These are phyloP conservation scores for Amphipoea lucens DNA, from an alignment of 2,888 invertebrate genomes.

Conservation along the genomic window DNA sequence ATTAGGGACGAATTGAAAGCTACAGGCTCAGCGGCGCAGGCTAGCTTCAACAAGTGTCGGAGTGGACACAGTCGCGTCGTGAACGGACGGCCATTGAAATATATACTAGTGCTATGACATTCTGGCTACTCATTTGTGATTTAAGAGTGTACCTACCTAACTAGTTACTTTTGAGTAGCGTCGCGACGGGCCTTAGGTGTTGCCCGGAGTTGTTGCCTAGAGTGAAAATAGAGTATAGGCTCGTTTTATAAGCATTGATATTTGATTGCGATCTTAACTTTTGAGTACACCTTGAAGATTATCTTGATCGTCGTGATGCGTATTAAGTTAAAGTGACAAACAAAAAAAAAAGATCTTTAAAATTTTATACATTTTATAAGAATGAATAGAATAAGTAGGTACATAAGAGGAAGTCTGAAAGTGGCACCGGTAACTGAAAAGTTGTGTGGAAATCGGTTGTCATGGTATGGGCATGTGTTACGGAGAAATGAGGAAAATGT, in stretches of 20 bases:
- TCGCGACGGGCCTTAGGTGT: not conserved
- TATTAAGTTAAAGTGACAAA: not conserved
- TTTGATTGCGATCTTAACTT: not conserved
- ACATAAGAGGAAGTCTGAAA: too few species aligned
- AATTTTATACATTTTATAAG: not conserved
- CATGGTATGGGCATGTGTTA: too few species aligned
- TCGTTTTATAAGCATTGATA: not conserved
- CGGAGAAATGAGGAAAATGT: too few species aligned
- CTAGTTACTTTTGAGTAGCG: not conserved
- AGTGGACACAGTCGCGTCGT: not conserved
- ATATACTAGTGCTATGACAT: not conserved
- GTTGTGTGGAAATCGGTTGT: too few species aligned
- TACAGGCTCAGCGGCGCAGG: too few species aligned
- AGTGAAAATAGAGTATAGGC: not conserved
- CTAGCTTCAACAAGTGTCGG: too few species aligned
- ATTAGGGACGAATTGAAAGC: too few species aligned
- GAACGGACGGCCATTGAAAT: not conserved
- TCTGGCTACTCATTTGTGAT: not conserved
- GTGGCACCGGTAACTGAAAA: too few species aligned
- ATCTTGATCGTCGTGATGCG: not conserved
- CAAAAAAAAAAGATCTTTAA: not conserved
- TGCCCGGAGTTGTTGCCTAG: not conserved
- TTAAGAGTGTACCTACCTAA: not conserved
- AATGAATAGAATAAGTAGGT: too few species aligned
- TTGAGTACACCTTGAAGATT: not conserved